Conservation (phyloP, 2,113 vertebrate genomes). For the Camelus bactrianus region DNA sequence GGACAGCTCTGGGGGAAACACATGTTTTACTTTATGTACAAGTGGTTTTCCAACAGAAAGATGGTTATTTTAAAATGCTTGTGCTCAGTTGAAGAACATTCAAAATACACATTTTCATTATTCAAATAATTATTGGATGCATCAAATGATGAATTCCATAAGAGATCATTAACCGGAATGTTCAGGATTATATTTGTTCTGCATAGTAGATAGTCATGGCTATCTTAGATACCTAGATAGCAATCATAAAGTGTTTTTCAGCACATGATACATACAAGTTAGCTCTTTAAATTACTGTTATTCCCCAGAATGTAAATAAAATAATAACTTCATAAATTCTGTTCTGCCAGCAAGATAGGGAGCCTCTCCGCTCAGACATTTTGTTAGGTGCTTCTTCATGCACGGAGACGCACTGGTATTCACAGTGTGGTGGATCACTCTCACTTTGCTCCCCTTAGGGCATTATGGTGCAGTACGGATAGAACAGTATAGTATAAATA, state of each 20-base stretch:
- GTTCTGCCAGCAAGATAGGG: neutral
- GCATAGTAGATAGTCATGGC: neutral
- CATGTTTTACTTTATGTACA: neutral
- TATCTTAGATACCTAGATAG: neutral
- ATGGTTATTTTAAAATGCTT: neutral
- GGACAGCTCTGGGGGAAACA: neutral
- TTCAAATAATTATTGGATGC: neutral
- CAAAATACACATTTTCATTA: neutral
- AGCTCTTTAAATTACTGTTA: neutral
- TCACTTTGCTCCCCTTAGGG: neutral
- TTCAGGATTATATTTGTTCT: neutral
- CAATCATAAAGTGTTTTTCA: neutral
- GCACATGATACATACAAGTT: neutral
- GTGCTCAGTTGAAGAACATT: neutral
- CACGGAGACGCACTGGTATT: neutral
- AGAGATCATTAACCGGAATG: neutral
- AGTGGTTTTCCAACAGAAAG: constrained; percentile 11
- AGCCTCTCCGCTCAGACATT: neutral
- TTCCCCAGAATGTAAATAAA: neutral
- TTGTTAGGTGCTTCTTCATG: neutral
- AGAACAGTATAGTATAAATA: neutral
- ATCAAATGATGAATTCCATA: neutral
- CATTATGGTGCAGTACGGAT: too few species aligned
- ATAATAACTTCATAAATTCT: neutral
- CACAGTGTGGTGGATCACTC: neutral